These are phyloP conservation scores for Rhodeus uyekii DNA, from an alignment of 2,797 vertebrate genomes.

Conservation along the genomic window DNA sequence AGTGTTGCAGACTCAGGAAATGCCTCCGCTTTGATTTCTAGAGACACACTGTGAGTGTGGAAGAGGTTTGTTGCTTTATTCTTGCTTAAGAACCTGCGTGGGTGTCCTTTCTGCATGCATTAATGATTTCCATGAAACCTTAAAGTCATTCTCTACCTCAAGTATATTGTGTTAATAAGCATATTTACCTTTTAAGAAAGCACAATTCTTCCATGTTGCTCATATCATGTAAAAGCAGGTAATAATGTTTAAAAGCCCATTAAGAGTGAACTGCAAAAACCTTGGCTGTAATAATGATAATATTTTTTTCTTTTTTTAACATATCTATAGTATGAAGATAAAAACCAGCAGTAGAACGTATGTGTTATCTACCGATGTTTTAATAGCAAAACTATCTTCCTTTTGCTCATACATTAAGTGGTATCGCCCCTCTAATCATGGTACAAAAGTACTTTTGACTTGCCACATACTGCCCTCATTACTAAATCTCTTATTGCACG, in stretches of 20 bases:
- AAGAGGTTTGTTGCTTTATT: neutral
- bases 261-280: neutral
- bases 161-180: neutral
- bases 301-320: neutral
- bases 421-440: neutral
- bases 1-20: neutral
- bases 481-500: neutral
- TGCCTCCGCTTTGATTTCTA: conserved; percentile 9
- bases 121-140: neutral
- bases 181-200: neutral
- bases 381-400: neutral
- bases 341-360: neutral
- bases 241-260: conserved; percentile 4
- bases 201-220: neutral
- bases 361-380: neutral
- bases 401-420: neutral
- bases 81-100: conserved; percentile 10
- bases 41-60: neutral
- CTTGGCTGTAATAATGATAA: neutral
- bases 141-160: neutral
- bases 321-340: neutral
- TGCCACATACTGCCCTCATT: neutral
- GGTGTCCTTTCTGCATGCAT: neutral
- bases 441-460: neutral
- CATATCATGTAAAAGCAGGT: neutral